These are phyloP conservation scores for Sceloporus tristichus DNA, from an alignment of 2,113 vertebrate genomes.

Conservation along the genomic window DNA sequence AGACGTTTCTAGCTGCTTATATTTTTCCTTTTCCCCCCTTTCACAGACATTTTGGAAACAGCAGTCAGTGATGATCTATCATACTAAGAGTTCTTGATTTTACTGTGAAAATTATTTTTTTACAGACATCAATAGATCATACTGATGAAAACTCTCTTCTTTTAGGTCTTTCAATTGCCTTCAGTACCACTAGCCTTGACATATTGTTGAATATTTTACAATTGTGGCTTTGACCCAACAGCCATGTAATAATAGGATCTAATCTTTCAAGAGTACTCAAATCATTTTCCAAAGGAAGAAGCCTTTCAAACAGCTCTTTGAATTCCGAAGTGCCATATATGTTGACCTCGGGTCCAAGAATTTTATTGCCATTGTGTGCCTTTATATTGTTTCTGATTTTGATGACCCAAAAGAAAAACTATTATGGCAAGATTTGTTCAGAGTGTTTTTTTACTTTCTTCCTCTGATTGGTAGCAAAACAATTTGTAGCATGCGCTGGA, in stretches of 20 bases:
- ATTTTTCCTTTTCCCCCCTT: neutral
- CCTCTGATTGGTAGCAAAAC: neutral
- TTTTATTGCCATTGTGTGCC: neutral
- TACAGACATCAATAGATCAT: neutral
- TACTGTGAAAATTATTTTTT: neutral
- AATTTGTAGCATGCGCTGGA: conserved; percentile 21
- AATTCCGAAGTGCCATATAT: neutral
- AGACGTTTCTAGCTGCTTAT: neutral
- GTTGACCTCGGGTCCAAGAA: neutral
- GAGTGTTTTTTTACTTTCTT: no score
- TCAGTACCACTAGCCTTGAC: neutral
- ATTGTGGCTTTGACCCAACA: conserved; percentile 21
- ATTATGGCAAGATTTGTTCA: no score
- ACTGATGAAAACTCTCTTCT: neutral
- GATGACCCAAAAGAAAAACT: no score
- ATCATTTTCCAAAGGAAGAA: conserved; percentile 48
- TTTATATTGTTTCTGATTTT: neutral
- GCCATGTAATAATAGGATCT: conserved; percentile 33
- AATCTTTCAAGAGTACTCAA: conserved; percentile 37
- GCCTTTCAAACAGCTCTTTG: conserved; percentile 25
- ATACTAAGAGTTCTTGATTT: neutral
- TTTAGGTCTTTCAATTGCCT: conserved; percentile 18
- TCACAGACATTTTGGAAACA: neutral
- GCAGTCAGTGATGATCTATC: conserved; percentile 17
- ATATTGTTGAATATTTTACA: conserved; percentile 24